A percentile compares a stretch with the other conserved stretches of the same genome.
Evolutionary conservation across 2,888 invertebrate species (phyloP).

Genomic region (Neoascia interrupta): DNA sequence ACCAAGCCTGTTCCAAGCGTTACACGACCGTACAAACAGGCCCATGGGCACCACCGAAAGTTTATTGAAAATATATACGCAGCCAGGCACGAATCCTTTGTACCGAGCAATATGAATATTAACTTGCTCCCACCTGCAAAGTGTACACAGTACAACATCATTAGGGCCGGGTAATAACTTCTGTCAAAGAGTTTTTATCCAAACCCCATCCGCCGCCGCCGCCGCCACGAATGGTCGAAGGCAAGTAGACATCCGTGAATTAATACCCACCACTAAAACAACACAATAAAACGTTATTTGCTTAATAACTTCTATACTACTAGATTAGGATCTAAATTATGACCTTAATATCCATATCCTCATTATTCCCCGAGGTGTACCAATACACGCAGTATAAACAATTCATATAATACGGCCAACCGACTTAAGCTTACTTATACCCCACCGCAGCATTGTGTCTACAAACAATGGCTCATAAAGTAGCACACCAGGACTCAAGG

Average conservation of each 20-base stretch:
- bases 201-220: neutral
- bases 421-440: neutral
- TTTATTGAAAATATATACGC: too few species aligned
- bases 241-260: slow-evolving; percentile 24
- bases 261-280: slow-evolving; percentile 38
- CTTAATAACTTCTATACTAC: slow-evolving; percentile 49
- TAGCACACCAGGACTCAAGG: too few species aligned
- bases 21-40: too few species aligned
- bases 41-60: too few species aligned
- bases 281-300: slow-evolving; percentile 60
- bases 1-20: too few species aligned
- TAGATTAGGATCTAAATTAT: slow-evolving; percentile 64
- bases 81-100: too few species aligned
- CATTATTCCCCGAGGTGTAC: slow-evolving; percentile 51
- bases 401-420: slow-evolving; percentile 11
- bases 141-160: slow-evolving; percentile 8
- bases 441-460: neutral
- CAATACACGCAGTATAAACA: slow-evolving; percentile 43
- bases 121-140: too few species aligned
- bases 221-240: neutral
- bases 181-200: too few species aligned
- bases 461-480: slow-evolving; percentile 1
- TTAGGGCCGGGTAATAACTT: slow-evolving; percentile 20
- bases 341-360: slow-evolving; percentile 58
- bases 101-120: too few species aligned